Conservation (phyloP, 2,888 invertebrate genomes). For the Phyllotreta striolata region DNA sequence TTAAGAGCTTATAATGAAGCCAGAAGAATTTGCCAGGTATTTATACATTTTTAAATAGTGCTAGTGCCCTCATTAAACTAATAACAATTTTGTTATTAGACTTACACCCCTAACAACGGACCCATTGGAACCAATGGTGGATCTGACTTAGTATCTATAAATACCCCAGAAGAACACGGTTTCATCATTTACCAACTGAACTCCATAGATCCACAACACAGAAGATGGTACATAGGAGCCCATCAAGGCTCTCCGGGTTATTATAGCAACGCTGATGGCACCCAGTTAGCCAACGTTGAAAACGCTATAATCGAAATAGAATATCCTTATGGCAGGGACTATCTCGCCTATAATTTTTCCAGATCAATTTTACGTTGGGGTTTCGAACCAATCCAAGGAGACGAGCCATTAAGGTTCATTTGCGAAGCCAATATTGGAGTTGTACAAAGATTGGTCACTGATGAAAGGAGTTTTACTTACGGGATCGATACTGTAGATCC, state of each 20-base stretch:
- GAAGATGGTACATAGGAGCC: constrained; percentile 87
- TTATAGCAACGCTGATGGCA: constrained; percentile 89
- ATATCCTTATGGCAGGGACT: constrained; percentile 70
- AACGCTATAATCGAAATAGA: constrained; percentile 77
- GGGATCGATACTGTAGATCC: constrained; percentile 85
- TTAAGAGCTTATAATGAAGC: constrained; percentile 82
- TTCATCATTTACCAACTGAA: constrained; percentile 86
- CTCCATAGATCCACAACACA: constrained; percentile 83
- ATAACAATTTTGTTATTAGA: constrained; percentile 29
- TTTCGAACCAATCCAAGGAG: constrained; percentile 79
- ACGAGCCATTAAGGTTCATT: constrained; percentile 80
- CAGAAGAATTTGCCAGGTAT: constrained; percentile 76
- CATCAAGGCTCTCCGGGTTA: constrained; percentile 76
- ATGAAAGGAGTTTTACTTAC: constrained; percentile 84
- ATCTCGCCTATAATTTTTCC: constrained; percentile 81
- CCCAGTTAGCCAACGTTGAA: constrained; percentile 78
- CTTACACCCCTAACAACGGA: constrained; percentile 45
- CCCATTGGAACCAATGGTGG: constrained; percentile 57
- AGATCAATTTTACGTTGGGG: constrained; percentile 81
- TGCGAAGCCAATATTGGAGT: constrained; percentile 85
- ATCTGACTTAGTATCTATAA: constrained; percentile 82
- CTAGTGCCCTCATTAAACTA: constrained; percentile 6
- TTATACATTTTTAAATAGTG: constrained; percentile 29
- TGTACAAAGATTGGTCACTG: constrained; percentile 74
- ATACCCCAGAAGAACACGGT: constrained; percentile 84